Evolutionary conservation across 2,888 invertebrate genomes (phyloP).

Genomic region (Mimumesa dahlbomi): DNA sequence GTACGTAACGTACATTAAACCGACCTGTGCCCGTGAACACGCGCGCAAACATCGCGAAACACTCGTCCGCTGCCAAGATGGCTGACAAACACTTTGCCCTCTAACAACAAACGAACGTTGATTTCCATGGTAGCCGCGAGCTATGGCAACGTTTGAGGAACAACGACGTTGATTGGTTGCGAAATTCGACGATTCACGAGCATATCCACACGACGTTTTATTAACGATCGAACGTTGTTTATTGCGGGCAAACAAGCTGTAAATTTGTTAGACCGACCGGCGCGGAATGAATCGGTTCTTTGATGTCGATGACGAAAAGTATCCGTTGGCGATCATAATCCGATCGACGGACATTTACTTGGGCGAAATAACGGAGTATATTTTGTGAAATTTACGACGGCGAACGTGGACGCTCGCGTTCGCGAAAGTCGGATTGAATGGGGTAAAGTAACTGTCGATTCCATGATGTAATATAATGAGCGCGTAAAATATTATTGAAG

Average conservation of each 20-base stretch:
- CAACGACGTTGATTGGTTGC: background rate
- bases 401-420: too few relatives aligned
- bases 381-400: too few relatives aligned
- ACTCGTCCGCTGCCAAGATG: conserved; percentile 51
- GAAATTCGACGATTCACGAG: background rate
- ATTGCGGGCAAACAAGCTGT: background rate
- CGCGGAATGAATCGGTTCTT: background rate
- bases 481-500: too few relatives aligned
- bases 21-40: conserved; percentile 47
- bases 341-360: background rate
- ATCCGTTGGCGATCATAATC: background rate
- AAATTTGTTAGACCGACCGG: background rate
- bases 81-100: conserved; percentile 56
- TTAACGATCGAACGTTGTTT: background rate
- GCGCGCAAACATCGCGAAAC: conserved; percentile 45
- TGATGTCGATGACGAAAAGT: background rate
- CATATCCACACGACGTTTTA: background rate
- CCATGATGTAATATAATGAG: too few relatives aligned
- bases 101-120: conserved; percentile 43
- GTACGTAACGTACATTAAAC: conserved; percentile 56
- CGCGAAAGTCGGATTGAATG: too few relatives aligned
- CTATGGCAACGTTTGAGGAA: conserved; percentile 9
- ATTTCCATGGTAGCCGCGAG: conserved; percentile 28
- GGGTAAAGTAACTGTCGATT: too few relatives aligned
- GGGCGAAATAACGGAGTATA: too few relatives aligned